These are phyloP conservation scores for Microplitis demolitor DNA, from an alignment of 1,140 invertebrate species.

Conservation along the genomic window DNA sequence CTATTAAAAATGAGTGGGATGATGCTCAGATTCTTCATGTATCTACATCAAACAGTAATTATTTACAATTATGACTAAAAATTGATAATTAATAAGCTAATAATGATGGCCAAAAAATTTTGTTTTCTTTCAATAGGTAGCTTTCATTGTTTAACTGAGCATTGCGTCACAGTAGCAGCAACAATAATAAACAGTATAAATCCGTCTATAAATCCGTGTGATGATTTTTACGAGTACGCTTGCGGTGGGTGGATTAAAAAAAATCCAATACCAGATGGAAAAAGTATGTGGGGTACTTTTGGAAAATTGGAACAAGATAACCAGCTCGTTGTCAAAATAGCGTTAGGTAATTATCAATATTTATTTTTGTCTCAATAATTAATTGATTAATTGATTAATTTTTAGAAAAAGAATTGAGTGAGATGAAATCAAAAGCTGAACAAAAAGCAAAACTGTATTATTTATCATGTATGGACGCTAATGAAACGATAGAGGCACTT, in stretches of 20 bases:
- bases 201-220: slow-evolving; percentile 79
- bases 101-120: neutral
- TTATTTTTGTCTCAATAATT: neutral
- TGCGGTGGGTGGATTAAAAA: slow-evolving; percentile 92
- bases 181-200: slow-evolving; percentile 87
- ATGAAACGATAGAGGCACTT: slow-evolving; percentile 86
- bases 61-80: too few relatives aligned
- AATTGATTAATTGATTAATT: neutral
- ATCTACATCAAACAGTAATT: slow-evolving; percentile 39
- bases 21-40: slow-evolving; percentile 55
- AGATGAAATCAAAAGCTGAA: slow-evolving; percentile 80
- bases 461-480: slow-evolving; percentile 89
- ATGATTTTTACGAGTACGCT: slow-evolving; percentile 93
- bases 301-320: slow-evolving; percentile 91
- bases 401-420: slow-evolving; percentile 65
- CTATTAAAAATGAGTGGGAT: slow-evolving; percentile 48
- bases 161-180: slow-evolving; percentile 85
- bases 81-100: neutral
- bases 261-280: slow-evolving; percentile 91
- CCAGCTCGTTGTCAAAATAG: slow-evolving; percentile 89
- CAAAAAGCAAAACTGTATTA: slow-evolving; percentile 90
- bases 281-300: slow-evolving; percentile 95
- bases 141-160: slow-evolving; percentile 75
- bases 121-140: slow-evolving; percentile 41
- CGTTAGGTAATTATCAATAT: slow-evolving; percentile 69